These are phyloP conservation scores for Glyphotaelius pellucidus DNA, from an alignment of 2,888 invertebrate genomes.

Conservation along the genomic window DNA sequence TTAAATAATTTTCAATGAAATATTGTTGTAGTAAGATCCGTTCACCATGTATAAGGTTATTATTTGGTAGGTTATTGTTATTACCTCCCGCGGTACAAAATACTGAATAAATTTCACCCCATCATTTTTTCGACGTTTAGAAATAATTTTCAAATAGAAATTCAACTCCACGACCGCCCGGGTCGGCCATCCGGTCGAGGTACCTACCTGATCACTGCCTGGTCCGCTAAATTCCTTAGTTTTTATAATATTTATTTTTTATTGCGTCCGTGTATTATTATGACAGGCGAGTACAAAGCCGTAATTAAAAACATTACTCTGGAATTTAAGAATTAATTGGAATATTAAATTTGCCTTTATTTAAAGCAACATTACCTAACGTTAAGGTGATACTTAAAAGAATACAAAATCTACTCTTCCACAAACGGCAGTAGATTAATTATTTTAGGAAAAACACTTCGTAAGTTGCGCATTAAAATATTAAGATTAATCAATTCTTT, in stretches of 20 bases:
- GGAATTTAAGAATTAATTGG: no score
- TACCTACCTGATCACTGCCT: background rate
- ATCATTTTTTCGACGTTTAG: background rate
- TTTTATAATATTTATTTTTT: background rate
- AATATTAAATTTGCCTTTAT: no score
- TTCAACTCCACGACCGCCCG: slow-evolving; percentile 31
- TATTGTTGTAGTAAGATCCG: background rate
- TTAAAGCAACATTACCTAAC: no score
- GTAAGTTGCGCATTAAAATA: no score
- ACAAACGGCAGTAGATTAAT: no score
- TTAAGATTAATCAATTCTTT: no score
- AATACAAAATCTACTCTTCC: no score
- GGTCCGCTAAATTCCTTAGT: slow-evolving; percentile 21
- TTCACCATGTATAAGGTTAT: background rate
- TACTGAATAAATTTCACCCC: slow-evolving; percentile 30
- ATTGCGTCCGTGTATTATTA: background rate
- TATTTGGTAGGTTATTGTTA: background rate
- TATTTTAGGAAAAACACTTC: no score
- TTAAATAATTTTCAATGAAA: background rate
- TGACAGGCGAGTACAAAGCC: background rate
- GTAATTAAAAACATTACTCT: background rate
- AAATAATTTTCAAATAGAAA: slow-evolving; percentile 14
- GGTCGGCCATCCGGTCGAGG: background rate
- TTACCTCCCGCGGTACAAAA: background rate
- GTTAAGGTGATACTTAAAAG: no score